phyloP scores from a whole-genome alignment of 2,888 invertebrate genomes.

The Eudasyphora cyanicolor region DNA sequence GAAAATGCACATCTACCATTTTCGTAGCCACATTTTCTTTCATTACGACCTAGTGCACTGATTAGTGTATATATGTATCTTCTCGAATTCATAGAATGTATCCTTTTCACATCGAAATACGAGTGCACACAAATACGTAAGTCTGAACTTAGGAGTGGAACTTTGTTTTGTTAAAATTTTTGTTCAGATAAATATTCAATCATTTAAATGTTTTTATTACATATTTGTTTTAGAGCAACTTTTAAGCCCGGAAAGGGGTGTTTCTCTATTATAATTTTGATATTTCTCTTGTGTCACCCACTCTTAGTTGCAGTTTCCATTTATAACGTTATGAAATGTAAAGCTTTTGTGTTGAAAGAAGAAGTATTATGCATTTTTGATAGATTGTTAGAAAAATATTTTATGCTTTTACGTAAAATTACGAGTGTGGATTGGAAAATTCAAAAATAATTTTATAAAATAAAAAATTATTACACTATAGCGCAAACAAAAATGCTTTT shows the following conservation, averaged over 20 bases:
- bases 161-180: background rate
- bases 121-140: background rate
- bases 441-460: too few relatives aligned
- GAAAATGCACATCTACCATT: too few relatives aligned
- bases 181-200: background rate
- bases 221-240: background rate
- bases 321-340: background rate
- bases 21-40: too few relatives aligned
- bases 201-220: background rate
- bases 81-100: background rate
- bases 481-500: too few relatives aligned
- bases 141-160: too few relatives aligned
- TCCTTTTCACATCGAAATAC: background rate
- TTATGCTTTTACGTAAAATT: background rate
- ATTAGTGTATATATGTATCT: background rate
- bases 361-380: background rate
- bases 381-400: constrained; percentile 11
- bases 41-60: background rate
- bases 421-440: background rate
- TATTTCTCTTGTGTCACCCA: background rate
- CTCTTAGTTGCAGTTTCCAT: background rate
- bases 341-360: constrained; percentile 9
- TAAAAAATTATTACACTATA: too few relatives aligned
- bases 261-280: too few relatives aligned
- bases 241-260: background rate